Percentiles rank a stretch among this genome's conserved stretches.
Evolutionary conservation across 64 coral and sea anemone genomes (phyloP).

Genomic region (Montipora sp.): DNA sequence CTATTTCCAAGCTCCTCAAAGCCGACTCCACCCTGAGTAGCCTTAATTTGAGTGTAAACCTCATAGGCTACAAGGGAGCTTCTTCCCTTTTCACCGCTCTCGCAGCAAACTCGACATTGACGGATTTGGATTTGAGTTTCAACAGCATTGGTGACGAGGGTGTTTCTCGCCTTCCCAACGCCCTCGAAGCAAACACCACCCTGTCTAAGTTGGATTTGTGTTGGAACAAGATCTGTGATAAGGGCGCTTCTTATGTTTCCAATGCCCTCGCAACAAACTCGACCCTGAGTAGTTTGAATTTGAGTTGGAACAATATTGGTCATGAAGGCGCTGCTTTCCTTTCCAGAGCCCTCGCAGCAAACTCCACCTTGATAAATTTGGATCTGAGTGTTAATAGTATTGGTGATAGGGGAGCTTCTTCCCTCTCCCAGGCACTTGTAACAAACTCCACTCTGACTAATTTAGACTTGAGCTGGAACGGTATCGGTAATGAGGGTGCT

Average conservation of each 20-base stretch:
- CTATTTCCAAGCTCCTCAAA: not conserved
- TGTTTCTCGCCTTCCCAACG: not conserved
- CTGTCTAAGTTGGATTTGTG: not conserved
- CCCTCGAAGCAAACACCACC: not conserved
- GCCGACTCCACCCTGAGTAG: not conserved
- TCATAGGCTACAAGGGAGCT: not conserved
- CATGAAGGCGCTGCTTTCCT: not conserved
- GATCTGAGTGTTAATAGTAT: not conserved
- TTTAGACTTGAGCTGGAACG: not conserved
- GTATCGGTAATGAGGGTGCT: not conserved
- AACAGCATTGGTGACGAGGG: not conserved
- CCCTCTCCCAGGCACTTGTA: not conserved
- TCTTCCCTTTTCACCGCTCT: not conserved
- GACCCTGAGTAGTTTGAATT: not conserved
- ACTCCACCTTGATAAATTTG: not conserved
- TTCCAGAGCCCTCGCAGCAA: not conserved
- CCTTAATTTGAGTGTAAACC: not conserved
- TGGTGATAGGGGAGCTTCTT: not conserved
- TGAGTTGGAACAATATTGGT: not conserved
- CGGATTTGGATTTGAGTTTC: not conserved
- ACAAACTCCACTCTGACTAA: not conserved
- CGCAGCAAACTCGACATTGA: not conserved
- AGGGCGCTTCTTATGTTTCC: not conserved
- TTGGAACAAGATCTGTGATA: not conserved
- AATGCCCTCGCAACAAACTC: not conserved